Evolutionary conservation across 2,797 vertebrate genomes (phyloP).

Genomic region (Tamandua tetradactyla): DNA sequence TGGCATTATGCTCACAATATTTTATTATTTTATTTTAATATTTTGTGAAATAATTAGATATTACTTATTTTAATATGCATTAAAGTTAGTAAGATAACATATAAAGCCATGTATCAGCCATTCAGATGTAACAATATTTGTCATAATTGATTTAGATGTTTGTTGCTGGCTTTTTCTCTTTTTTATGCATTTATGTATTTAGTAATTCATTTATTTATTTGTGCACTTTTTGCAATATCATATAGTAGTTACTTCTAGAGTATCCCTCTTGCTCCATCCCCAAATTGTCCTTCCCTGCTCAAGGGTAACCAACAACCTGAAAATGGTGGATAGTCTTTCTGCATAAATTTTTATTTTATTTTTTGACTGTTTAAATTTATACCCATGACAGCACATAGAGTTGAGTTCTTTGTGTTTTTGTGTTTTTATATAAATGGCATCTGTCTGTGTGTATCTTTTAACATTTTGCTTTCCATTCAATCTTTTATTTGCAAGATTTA

Average conservation of each 20-base stretch:
- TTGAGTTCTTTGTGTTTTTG: neutral
- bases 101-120: neutral
- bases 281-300: neutral
- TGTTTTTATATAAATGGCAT: slow-evolving; percentile 30
- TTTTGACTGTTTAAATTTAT: neutral
- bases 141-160: neutral
- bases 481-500: slow-evolving; percentile 38
- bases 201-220: neutral
- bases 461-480: slow-evolving; percentile 34
- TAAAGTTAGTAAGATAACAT: slow-evolving; percentile 1
- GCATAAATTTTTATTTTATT: neutral
- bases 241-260: neutral
- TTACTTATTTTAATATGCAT: neutral
- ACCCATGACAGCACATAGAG: neutral
- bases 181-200: neutral
- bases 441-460: neutral
- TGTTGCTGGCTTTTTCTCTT: neutral
- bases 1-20: neutral
- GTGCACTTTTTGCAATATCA: neutral
- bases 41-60: neutral
- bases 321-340: neutral
- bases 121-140: neutral
- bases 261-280: neutral
- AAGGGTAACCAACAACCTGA: neutral
- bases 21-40: slow-evolving; percentile 1